Percentiles rank a stretch among this genome's conserved stretches.
Conservation (phyloP, 2,797 vertebrate species). For the Aratinga solstitialis region DNA sequence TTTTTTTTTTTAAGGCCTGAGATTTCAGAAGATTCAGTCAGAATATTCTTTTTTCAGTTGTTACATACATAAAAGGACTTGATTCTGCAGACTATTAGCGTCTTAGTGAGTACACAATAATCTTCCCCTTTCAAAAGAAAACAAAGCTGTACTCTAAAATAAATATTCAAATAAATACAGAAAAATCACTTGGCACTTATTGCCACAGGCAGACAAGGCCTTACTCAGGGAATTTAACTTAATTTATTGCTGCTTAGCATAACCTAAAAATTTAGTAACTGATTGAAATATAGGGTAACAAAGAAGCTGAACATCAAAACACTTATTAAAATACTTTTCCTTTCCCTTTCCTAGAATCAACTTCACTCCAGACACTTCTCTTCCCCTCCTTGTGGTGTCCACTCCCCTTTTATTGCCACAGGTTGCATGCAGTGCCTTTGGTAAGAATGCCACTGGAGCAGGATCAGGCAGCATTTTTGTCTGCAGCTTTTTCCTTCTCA, state of each 20-base stretch:
- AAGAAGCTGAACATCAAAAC: background rate
- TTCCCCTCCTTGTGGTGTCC: accelerated
- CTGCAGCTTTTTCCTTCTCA: background rate
- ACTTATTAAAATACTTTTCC: background rate
- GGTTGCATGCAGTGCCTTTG: background rate
- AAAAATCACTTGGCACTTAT: background rate
- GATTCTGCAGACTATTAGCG: background rate
- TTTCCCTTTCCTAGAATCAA: background rate
- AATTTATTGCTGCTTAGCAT: background rate
- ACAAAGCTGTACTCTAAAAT: background rate
- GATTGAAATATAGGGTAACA: background rate
- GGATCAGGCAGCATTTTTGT: background rate
- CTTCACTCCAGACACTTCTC: background rate
- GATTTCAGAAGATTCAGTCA: background rate
- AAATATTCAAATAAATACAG: background rate
- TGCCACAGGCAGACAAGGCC: background rate
- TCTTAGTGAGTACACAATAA: background rate
- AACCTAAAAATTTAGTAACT: background rate
- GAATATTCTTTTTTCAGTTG: background rate
- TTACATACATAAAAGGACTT: background rate
- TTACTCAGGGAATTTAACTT: background rate
- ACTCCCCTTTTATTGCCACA: background rate
- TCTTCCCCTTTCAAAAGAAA: background rate
- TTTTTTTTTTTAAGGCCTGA: background rate
- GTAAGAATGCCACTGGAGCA: background rate